Base-by-base conservation (phyloP, 2,113 vertebrate genomes). In the Hypanus sabinus region DNA sequence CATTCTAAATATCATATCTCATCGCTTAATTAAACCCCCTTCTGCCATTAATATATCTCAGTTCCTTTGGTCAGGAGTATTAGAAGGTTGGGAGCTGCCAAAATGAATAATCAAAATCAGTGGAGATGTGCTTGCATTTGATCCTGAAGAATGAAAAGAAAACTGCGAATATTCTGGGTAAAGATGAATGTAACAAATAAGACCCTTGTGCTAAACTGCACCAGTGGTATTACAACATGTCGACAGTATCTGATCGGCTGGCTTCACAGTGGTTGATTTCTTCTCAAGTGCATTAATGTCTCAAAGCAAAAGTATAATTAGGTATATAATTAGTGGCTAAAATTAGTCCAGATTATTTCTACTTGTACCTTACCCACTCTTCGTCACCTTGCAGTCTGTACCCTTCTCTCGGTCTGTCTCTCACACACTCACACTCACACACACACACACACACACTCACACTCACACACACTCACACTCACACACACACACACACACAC, bases 181-280 rank as follows among this genome's bases (percentile, higher is more conserved):
- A 27, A 62, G 6, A 16, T 57, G n/a, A 71, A 85, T 4, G 9
- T 18, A 71, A 9, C 36, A 68, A 93, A 8, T 24, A 46, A 93
- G 38, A 55, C 22, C 24, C 36, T 38, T 81, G 77, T 65, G 87
- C 87, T 60, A 90, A 62, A 65, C 46, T 62, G 60, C 46, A 80
- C 77, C 14, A 62, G 87, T 68, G 87, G 62, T 16, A 30, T 62
- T 70, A 18, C 18, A 36, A 20, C 27, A 65, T n/a, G 24, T 22
- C 36, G 10, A 27, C 60, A 94, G 85, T 68, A 16, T 65, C 71
- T 77, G 79, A 1, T 1, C 3, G 77, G 36, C 83, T 95, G 96
- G 96, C 94, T 77, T 94, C 33, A 71, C 70, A 81, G 33, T 88
- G 46, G 55, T 83, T 36, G 27, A 80, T 88, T 70, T 94, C 77